Evolutionary conservation across 2,797 vertebrate genomes (phyloP).

Genomic region (Poeciliopsis turneri): DNA sequence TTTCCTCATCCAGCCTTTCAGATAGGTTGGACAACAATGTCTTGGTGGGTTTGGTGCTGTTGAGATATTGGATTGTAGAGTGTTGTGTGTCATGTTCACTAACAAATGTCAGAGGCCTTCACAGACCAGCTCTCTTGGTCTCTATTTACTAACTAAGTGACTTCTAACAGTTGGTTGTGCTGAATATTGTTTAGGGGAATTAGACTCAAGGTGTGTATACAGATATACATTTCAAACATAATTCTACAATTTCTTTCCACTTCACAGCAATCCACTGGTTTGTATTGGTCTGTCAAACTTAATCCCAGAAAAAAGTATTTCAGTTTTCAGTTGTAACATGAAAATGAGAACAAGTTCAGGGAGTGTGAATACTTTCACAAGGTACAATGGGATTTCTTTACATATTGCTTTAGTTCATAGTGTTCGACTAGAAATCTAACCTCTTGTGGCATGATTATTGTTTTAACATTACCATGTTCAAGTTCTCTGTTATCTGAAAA

Average conservation of each 20-base stretch:
- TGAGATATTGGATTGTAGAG: background rate
- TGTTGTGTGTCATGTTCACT: background rate
- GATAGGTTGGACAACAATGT: background rate
- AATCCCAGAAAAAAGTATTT: background rate
- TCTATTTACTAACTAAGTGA: background rate
- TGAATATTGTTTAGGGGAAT: background rate
- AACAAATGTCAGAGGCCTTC: background rate
- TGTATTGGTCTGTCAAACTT: background rate
- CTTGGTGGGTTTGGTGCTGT: background rate
- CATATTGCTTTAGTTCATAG: background rate
- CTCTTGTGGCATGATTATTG: background rate
- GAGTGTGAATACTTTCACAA: background rate
- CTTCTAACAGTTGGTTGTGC: background rate
- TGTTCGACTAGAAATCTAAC: background rate
- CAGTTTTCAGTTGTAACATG: background rate
- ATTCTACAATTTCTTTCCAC: background rate
- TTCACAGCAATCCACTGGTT: background rate
- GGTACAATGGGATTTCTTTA: background rate
- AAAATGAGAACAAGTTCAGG: background rate
- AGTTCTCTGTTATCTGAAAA: constrained; percentile 18
- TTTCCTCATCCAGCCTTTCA: background rate
- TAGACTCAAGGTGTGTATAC: background rate
- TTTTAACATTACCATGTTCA: background rate
- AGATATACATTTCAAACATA: background rate
- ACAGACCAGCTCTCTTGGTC: background rate